Conservation (phyloP, 1,140 invertebrate species). For the Drosophila carrolli region DNA sequence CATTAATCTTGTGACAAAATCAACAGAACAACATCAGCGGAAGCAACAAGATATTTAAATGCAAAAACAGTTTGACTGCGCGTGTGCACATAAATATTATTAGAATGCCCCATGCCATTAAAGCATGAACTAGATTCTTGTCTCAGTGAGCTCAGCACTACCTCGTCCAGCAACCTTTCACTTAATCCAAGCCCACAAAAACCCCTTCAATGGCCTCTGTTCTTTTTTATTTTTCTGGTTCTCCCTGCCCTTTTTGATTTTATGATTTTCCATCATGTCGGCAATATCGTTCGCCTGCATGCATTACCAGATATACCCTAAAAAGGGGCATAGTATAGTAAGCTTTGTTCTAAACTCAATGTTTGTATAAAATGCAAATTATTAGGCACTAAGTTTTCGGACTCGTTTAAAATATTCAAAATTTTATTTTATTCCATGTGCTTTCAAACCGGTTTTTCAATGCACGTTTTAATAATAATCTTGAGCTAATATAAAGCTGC, state of each 20-base stretch:
- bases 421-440: too few relatives aligned
- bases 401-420: too few relatives aligned
- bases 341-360: neutral
- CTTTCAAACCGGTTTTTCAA: too few relatives aligned
- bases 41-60: constrained; percentile 27
- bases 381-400: too few relatives aligned
- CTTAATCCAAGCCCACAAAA: constrained; percentile 1
- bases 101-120: constrained; percentile 30
- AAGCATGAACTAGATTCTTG: constrained; percentile 34
- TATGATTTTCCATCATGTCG: constrained; percentile 45
- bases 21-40: constrained; percentile 48
- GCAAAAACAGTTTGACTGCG: constrained; percentile 12
- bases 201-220: neutral
- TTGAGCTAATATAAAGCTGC: neutral
- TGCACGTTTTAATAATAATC: too few relatives aligned
- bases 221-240: constrained; percentile 11
- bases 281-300: constrained; percentile 18
- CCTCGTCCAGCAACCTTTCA: constrained; percentile 12
- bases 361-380: too few relatives aligned
- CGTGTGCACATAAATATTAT: constrained; percentile 21
- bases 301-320: constrained; percentile 25
- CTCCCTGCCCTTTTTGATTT: constrained; percentile 46
- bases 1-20: constrained; percentile 71
- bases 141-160: constrained; percentile 1
- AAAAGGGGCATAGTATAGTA: too few relatives aligned